Conservation (phyloP, 1,140 invertebrate species). For the Megalonaias nervosa region DNA sequence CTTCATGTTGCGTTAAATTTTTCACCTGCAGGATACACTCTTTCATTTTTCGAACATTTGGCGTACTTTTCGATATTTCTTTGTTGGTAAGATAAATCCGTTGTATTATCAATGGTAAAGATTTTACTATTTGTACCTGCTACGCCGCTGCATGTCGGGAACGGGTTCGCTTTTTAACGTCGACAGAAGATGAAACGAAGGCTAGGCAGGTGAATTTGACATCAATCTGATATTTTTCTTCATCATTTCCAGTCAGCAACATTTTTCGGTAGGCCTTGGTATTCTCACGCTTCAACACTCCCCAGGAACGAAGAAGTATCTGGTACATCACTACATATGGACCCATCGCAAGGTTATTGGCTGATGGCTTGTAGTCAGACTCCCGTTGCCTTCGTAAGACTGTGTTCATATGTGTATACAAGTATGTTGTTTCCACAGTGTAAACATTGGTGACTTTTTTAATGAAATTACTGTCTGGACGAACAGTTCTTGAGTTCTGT, state of each 20-base stretch:
- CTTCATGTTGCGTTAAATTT: constrained; percentile 13
- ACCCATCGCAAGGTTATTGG: constrained; percentile 15
- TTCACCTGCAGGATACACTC: constrained; percentile 24
- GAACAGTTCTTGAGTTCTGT: neutral
- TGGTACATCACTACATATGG: constrained; percentile 23
- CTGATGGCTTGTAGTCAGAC: constrained; percentile 8
- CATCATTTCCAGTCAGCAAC: neutral
- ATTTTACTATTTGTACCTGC: constrained; percentile 1
- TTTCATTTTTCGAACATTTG: constrained; percentile 7
- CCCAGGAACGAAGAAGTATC: constrained; percentile 19
- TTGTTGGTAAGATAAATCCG: constrained; percentile 1
- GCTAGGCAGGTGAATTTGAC: constrained; percentile 20
- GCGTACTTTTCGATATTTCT: constrained; percentile 30
- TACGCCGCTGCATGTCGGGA: constrained; percentile 9
- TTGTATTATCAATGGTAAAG: constrained; percentile 18
- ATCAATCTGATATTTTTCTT: neutral
- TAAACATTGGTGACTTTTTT: constrained; percentile 4
- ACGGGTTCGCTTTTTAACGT: constrained; percentile 3
- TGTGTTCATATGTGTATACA: constrained; percentile 16
- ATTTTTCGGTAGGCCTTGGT: constrained; percentile 11
- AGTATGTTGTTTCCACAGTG: constrained; percentile 15
- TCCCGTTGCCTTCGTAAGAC: constrained; percentile 16
- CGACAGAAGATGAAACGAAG: constrained; percentile 5
- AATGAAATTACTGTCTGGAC: constrained; percentile 2
- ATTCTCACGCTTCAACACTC: neutral